These are phyloP conservation scores for Cherax quadricarinatus DNA, from an alignment of 1,140 invertebrate species.

Conservation along the genomic window DNA sequence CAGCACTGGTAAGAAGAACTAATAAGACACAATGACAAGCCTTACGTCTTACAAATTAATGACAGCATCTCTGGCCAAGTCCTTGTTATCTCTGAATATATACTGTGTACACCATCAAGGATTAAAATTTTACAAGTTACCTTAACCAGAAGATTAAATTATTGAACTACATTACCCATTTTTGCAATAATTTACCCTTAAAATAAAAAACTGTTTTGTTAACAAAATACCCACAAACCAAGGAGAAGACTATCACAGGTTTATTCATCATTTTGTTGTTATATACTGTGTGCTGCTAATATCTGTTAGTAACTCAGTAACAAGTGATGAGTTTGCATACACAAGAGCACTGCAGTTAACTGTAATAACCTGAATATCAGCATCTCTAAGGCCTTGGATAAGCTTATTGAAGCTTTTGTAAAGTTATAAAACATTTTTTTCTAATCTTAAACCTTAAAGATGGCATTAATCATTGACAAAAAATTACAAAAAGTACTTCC, in stretches of 20 bases:
- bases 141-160: not conserved
- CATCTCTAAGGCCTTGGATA: slow-evolving; percentile 6
- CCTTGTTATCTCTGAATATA: not conserved
- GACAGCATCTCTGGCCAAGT: not conserved
- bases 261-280: not conserved
- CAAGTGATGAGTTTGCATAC: not conserved
- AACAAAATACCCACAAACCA: not conserved
- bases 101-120: not conserved
- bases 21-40: not conserved
- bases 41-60: not conserved
- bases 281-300: not conserved
- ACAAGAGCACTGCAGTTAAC: not conserved
- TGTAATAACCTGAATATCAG: not conserved
- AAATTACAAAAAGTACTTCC: not conserved
- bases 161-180: not conserved
- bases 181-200: not conserved
- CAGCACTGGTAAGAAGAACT: not conserved
- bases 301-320: not conserved
- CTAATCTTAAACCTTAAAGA: not conserved
- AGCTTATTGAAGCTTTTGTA: not conserved
- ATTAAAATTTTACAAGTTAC: not conserved
- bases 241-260: not conserved
- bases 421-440: not conserved
- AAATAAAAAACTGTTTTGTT: not conserved
- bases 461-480: not conserved